phyloP scores from a whole-genome alignment of 2,888 invertebrate species.

The Euplexia lucipara region DNA sequence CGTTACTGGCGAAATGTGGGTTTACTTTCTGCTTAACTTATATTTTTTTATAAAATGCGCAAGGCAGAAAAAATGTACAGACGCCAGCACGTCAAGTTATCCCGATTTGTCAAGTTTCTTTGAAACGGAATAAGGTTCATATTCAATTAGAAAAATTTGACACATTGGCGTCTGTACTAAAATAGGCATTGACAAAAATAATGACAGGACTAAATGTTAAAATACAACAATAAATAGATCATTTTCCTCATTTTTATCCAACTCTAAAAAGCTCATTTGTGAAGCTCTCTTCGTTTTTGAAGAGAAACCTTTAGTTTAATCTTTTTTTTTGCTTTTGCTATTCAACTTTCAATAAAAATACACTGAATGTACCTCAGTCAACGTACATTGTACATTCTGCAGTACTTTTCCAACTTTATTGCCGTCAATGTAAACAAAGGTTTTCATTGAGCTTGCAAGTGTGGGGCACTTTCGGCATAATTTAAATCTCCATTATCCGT shows the following conservation, averaged over 20 bases:
- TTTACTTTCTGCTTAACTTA: too few relatives aligned
- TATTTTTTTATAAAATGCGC: too few relatives aligned
- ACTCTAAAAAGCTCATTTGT: neutral
- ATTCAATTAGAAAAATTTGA: too few relatives aligned
- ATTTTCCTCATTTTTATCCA: neutral
- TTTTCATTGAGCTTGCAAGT: constrained; percentile 42
- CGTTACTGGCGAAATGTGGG: too few relatives aligned
- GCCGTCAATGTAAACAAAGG: constrained; percentile 40
- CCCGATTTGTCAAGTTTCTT: too few relatives aligned
- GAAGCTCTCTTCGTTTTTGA: neutral
- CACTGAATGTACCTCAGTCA: too few relatives aligned
- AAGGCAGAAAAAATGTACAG: too few relatives aligned
- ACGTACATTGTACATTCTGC: neutral
- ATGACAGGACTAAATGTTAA: too few relatives aligned
- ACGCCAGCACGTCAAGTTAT: too few relatives aligned
- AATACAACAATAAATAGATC: neutral
- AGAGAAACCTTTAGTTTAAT: neutral
- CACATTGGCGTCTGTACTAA: too few relatives aligned
- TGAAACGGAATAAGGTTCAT: too few relatives aligned
- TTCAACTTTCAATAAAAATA: neutral
- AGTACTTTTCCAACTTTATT: constrained; percentile 29
- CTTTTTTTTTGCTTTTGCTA: neutral
- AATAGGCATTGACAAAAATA: too few relatives aligned
- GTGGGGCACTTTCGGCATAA: constrained; percentile 42
- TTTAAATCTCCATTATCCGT: constrained; percentile 39